Base-by-base conservation (phyloP, 2,888 invertebrate genomes). In the Himalopsyche anomala region DNA sequence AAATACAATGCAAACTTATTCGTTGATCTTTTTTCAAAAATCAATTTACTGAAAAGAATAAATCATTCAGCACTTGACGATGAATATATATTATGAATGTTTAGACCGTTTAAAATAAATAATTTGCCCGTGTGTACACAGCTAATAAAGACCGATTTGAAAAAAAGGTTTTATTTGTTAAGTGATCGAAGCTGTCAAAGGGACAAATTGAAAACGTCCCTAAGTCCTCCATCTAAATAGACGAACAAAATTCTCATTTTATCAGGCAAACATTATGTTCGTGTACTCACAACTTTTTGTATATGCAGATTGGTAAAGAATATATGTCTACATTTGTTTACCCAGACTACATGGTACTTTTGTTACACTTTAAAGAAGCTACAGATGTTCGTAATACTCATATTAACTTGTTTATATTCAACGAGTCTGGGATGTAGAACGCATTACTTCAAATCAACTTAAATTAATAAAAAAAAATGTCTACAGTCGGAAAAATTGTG, bases 91-190 rank as follows among this genome's bases (percentile, higher is more conserved):
- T 42, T 42, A 42, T 15, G 4, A 15, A 15, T 12, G 15, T 51
- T 15, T 15, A 15, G 2, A 51, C 15, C 15, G 51, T 15, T 51
- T 15, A 15, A 45, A 45, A 15, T 4, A 62, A 62, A 62, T 19
- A 62, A 19, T 19, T 28, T 19, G 19, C 8, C 28, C 3, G 19
- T 28, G 17, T 56, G 17, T 56, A 62, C 8, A 28, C 19, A 62
- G 62, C 62, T 62, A 62, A 62, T 62, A 62, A 19, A 28, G 19
- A 15, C n/a, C 19, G 62, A 62, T 62, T 62, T 62, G 62, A 19
- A 62, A 62, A 62, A 62, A 62, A 62, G 62, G 62, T 62, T 62
- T n/a, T 62, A 62, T 62, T 62, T 62, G 62, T 62, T 19, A 62
- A 62, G 62, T 62, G 62, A 62, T 19, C 19, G 62, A 62, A 62